Evolutionary conservation across 2,113 vertebrate species (phyloP).

Genomic region (Aix galericulata): DNA sequence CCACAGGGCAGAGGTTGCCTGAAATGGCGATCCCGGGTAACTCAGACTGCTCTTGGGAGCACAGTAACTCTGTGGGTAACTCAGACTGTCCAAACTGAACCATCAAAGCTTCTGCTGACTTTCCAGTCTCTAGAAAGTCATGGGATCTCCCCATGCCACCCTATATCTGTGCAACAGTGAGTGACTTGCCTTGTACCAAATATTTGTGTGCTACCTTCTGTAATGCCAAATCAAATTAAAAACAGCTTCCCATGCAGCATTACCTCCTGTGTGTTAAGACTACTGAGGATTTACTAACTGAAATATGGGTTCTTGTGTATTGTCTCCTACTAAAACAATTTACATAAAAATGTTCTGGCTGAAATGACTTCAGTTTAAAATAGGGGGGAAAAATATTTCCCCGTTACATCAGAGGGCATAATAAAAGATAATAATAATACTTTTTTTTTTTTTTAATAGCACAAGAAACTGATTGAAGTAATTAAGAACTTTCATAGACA

Average conservation of each 20-base stretch:
- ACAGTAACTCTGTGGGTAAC: neutral
- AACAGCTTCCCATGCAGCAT: neutral
- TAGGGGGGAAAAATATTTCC: neutral
- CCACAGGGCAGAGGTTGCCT: neutral
- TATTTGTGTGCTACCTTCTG: neutral
- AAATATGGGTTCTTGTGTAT: neutral
- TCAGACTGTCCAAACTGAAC: neutral
- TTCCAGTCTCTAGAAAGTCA: neutral
- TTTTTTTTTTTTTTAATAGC: neutral
- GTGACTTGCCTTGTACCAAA: neutral
- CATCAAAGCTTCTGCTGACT: neutral
- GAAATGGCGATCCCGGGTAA: neutral
- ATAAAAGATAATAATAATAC: neutral
- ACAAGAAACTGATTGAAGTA: constrained; percentile 15
- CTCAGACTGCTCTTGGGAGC: neutral
- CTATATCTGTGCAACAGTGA: neutral
- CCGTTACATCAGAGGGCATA: neutral
- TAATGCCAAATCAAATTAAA: neutral
- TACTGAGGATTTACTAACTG: neutral
- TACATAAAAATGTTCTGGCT: neutral
- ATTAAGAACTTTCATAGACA: constrained; percentile 5
- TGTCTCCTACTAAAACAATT: neutral
- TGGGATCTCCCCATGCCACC: neutral
- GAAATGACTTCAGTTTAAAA: neutral
- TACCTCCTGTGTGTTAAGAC: neutral